These are phyloP conservation scores for Psittacula echo DNA, from an alignment of 2,797 vertebrate species.

Conservation along the genomic window DNA sequence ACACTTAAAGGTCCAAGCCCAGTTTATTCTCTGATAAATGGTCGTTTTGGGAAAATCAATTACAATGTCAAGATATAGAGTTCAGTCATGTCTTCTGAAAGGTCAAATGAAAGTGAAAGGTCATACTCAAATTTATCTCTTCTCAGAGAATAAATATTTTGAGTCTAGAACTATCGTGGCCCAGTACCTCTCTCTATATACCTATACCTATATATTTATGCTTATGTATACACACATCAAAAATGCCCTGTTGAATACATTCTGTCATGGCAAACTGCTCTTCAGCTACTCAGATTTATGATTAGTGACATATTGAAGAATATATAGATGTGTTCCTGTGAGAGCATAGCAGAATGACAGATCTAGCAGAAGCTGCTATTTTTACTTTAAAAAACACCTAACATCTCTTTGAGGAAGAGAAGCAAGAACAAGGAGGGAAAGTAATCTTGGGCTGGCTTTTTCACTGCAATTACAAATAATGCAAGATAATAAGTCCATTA, in stretches of 20 bases:
- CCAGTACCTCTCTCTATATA: neutral
- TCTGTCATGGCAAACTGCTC: neutral
- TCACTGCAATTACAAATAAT: neutral
- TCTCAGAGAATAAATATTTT: neutral
- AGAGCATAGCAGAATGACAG: neutral
- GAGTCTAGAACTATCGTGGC: neutral
- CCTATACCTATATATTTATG: neutral
- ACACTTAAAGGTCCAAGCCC: neutral
- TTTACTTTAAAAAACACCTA: neutral
- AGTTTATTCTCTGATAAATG: constrained; percentile 42
- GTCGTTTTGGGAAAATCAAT: constrained; percentile 7
- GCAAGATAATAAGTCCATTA: neutral
- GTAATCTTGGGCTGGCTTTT: neutral
- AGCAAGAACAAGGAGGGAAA: neutral
- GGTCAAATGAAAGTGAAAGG: constrained; percentile 46
- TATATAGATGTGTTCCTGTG: neutral
- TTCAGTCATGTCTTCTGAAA: constrained; percentile 50
- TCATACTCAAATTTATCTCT: constrained; percentile 2
- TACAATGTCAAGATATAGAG: neutral
- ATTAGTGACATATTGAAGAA: neutral
- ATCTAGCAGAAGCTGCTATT: neutral
- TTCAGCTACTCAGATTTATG: neutral
- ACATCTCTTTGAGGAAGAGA: neutral
- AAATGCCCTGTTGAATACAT: neutral
- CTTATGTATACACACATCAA: neutral